Base-by-base conservation (phyloP, 1,140 invertebrate genomes). In the Papilio aristodemus region DNA sequence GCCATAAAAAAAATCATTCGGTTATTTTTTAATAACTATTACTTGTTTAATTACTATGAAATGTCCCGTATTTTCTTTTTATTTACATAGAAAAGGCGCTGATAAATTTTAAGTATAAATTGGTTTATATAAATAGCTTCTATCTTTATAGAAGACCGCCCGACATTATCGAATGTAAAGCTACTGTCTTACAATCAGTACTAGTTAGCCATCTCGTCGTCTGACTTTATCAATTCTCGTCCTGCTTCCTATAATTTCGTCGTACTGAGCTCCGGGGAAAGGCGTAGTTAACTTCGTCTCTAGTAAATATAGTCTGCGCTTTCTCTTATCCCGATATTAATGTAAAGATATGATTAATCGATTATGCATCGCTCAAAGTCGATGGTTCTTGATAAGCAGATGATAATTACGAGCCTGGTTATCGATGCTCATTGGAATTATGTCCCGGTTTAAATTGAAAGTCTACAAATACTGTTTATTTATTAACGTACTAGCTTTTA, bases 241-340 rank as follows among this genome's bases (percentile, higher is more conserved):
- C 62, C 68, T 74, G 54, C 75, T 83, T 83, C 81, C 79, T 85
- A 85, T 85, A 86, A 87, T 87, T 86, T 87, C 37, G 76, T 74
- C 79, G 71, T 77, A 81, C 79, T 74, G 71, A 75, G 83, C 81
- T 78, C 73, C 64, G 63, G 75, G 67, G 69, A 77, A 77, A 73
- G 72, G 71, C 71, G 72, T 68, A 77, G 14, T 77, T 72, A 76
- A 79, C 79, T 76, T 58, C 71, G 81, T 84, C 67, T 62, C 64
- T 63, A 36, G 62, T 68, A 66, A 76, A 72, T 79, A 69, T 69
- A 73, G 73, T 70, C 62, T 59, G 60, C 25, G 72, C 72, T 80
- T 84, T 81, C 78, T 68, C 71, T 74, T 62, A 27, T 25, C 62
- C 37, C 32, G 46, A 54, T 54, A 62, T 62, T 71, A 76, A 38